Conservation (phyloP, 2,888 invertebrate species). For the Protodeltote pygarga region DNA sequence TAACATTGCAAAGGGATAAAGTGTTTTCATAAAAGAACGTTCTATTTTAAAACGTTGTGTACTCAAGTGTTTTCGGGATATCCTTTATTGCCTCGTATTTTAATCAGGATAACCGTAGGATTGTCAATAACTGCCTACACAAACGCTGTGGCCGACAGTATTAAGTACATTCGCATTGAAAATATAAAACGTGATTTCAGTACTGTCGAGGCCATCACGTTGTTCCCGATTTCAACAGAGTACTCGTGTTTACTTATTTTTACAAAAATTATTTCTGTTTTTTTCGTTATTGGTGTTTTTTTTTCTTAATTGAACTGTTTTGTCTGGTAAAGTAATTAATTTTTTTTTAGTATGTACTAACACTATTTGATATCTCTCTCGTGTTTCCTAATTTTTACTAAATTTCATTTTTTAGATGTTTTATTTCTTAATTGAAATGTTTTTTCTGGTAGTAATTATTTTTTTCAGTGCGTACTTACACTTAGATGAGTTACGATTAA, state of each 20-base stretch:
- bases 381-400: too few relatives aligned
- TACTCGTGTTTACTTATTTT: constrained; percentile 17
- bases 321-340: too few relatives aligned
- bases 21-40: constrained; percentile 10
- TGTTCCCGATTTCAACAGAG: constrained; percentile 22
- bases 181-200: constrained; percentile 50
- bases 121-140: constrained; percentile 50
- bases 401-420: too few relatives aligned
- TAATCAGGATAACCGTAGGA: constrained; percentile 32
- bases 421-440: too few relatives aligned
- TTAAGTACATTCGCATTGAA: constrained; percentile 39
- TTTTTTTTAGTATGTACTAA: too few relatives aligned
- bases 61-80: constrained; percentile 23
- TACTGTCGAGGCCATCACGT: constrained; percentile 35
- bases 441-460: too few relatives aligned
- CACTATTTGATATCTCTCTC: too few relatives aligned
- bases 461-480: too few relatives aligned
- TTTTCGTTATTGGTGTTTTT: background rate
- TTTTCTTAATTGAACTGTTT: constrained; percentile 3
- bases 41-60: constrained; percentile 30
- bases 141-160: constrained; percentile 48
- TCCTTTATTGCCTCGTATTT: constrained; percentile 35
- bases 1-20: too few relatives aligned
- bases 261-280: constrained; percentile 10
- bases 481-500: too few relatives aligned